Evolutionary conservation across 2,797 vertebrate genomes (phyloP), one percentile per base, ranked within the genome.

Genomic region (Natrix natrix): DNA sequence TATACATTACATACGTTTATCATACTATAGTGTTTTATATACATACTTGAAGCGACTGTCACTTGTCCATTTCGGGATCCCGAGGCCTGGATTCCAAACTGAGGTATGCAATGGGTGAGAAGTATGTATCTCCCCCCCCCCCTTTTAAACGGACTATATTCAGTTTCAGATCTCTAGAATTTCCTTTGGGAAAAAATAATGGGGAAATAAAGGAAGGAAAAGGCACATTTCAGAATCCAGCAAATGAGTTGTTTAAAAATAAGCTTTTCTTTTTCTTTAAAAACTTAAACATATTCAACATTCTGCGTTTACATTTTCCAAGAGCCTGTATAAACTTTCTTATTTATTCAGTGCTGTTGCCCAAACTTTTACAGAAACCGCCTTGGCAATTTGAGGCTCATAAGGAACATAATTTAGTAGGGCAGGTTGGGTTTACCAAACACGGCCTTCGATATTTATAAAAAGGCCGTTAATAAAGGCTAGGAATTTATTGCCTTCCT

Each of bases 401-500:
- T 90, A 63, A 91, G 24, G 16, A 63, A 56, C 13, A 32, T 83
- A 78, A 94, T 94, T 94, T 66, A 94, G 89, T 88, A 17, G 48
- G 11, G 22, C 88, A 12, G 1, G 17, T 48, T 32, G 86, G 88
- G 52, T 94, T 94, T 91, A 92, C 93, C 91, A 94, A 93, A 94
- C 86, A 88, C 14, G 6, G 52, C 66, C 89, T 63, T 52, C 13
- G 13, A 48, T 90, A 88, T 91, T 94, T 92, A 66, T 63, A 92
- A 92, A 86, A 83, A 86, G 69, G 91, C 61, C 26, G 91, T 54
- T n/a, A 92, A 96, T 94, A 94, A 93, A 96, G 91, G 88, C 94
- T 91, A 26, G 90, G 95, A 92, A 96, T 97, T 97, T 97, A 96
- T 94, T 91, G 94, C 94, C 37, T 92, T 91, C 61, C 89, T 52